phyloP scores from a whole-genome alignment of 2,888 invertebrate species.

The Euzophera pinguis region DNA sequence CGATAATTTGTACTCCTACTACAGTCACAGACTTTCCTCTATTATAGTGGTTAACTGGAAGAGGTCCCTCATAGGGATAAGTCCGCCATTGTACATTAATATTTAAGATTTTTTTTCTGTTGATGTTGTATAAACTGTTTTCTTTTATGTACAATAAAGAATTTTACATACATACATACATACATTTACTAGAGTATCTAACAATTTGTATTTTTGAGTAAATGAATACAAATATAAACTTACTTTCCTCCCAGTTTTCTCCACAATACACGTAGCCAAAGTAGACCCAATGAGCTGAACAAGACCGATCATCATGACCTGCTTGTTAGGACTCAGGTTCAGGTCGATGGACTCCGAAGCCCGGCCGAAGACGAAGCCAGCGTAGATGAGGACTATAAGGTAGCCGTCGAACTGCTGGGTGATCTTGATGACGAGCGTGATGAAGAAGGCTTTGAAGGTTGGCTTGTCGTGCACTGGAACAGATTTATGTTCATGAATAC shows the following conservation, averaged over 20 bases:
- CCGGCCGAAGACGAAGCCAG: slow-evolving; percentile 61
- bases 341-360: slow-evolving; percentile 56
- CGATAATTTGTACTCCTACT: too few relatives aligned
- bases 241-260: slow-evolving; percentile 70
- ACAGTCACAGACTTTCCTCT: too few relatives aligned
- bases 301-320: slow-evolving; percentile 64
- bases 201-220: too few relatives aligned
- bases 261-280: slow-evolving; percentile 62
- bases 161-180: too few relatives aligned
- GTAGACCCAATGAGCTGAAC: slow-evolving; percentile 63
- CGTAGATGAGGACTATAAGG: slow-evolving; percentile 68
- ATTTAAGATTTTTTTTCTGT: too few relatives aligned
- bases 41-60: too few relatives aligned
- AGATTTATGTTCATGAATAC: not conserved
- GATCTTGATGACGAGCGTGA: slow-evolving; percentile 65
- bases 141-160: too few relatives aligned
- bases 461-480: slow-evolving; percentile 60
- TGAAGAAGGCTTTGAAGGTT: slow-evolving; percentile 66
- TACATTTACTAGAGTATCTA: too few relatives aligned
- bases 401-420: slow-evolving; percentile 72
- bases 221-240: slow-evolving; percentile 12
- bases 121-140: too few relatives aligned
- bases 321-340: slow-evolving; percentile 63
- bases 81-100: too few relatives aligned
- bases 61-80: too few relatives aligned